Percentiles rank a stretch among this genome's conserved stretches.
Conservation (phyloP, 2,888 invertebrate species). For the Ptychoptera contaminata region DNA sequence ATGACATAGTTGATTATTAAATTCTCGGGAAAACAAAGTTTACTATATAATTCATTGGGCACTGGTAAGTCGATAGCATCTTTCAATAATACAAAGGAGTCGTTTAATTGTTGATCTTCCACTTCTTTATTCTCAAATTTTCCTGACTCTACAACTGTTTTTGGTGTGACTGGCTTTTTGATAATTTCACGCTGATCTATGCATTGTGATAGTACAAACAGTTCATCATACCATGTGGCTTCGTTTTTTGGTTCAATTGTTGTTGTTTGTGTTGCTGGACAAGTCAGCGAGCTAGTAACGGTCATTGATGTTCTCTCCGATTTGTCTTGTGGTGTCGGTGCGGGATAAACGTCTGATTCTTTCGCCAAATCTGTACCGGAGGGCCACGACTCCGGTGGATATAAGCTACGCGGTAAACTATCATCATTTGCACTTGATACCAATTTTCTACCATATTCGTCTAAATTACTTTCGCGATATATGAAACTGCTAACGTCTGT, state of each 20-base stretch:
- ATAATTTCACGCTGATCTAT: background rate
- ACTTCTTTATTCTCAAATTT: background rate
- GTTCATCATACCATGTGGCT: no score
- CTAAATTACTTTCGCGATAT: no score
- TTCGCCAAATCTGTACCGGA: background rate
- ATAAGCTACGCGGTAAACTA: background rate
- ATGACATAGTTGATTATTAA: background rate
- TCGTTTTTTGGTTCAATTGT: no score
- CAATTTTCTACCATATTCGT: background rate
- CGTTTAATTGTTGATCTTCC: background rate
- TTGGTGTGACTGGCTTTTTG: background rate
- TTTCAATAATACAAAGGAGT: background rate
- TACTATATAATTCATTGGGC: background rate
- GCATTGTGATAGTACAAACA: no score
- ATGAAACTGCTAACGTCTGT: no score
- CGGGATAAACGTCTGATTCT: constrained; percentile 5
- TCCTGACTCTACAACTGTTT: background rate
- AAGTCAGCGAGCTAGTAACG: no score
- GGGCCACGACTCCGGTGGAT: constrained; percentile 5
- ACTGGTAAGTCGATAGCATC: background rate
- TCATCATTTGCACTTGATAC: background rate
- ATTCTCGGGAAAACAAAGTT: background rate
- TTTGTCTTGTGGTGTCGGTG: background rate
- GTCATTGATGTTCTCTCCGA: background rate
- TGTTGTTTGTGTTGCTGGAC: no score